Evolutionary conservation across 2,113 vertebrate species (phyloP), one percentile per base, ranked within the genome.

Genomic region (Notechis scutatus): DNA sequence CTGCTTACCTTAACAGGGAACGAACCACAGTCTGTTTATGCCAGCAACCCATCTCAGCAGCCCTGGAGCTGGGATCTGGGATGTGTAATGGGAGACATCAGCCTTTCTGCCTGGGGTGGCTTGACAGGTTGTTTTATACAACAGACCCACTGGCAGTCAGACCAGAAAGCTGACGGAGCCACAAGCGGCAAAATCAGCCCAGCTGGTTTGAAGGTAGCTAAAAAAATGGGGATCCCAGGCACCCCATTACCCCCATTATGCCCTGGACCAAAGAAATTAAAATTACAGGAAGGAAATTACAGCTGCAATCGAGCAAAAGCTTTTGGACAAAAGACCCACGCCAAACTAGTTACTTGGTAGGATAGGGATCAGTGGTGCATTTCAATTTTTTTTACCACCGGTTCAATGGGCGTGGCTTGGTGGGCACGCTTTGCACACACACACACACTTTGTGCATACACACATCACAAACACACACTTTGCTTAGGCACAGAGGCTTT

Each of bases 121-220:
- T 74, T 93, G 93, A 93, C 93, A 93, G 89, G 42, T 93, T 93
- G 91, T 92, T 92, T 90, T 92, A 92, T 90, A 93, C 56, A 92
- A n/a, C 26, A 85, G 91, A 64, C 61, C 45, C 56, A 18, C 74
- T 92, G 74, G 90, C 91, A 89, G 91, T 34, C 24, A 42, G 47
- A 85, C 24, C 91, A 81, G 24, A 89, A 47, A 4, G 90, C 50
- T 18, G n/a, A 0, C 6, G 11, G 18, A 18, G 47, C 87, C 18
- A 88, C 45, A 8, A 81, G 34, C 34, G 91, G 91, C 87, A 64
- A 91, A 90, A 26, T 90, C 55, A 61, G 21, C 3, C 74, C 81
- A 81, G 88, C 74, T 42, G 23, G 55, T 15, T 47, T 6, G 20
- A 18, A 59, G 11, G 24, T 12, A 56, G 39, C 7, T 39, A 81